Evolutionary conservation across 2,888 invertebrate genomes (phyloP), one percentile per base, ranked within the genome.

Genomic region (Leucophenga montana): DNA sequence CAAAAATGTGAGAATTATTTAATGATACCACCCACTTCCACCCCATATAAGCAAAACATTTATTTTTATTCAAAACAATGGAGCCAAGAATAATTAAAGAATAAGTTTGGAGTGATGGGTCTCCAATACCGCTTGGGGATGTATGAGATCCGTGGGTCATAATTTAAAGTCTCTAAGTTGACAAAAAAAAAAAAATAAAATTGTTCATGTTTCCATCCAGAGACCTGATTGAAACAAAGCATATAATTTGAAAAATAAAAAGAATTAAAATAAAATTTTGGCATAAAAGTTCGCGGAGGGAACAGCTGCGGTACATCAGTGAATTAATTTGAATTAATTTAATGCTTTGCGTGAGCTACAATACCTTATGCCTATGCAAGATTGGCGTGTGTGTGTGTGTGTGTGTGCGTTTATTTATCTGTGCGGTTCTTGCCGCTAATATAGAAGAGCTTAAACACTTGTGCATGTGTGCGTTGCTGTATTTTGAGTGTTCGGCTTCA

Each of bases 261-360:
- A 39, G 27, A 27, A 27, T 27, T 79, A 79, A 83, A 82, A 79
- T 77, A 77, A 78, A 75, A 83, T 74, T 84, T 74, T 77, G 79
- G 84, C 84, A 82, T 82, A 83, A 82, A 84, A 83, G 78, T 83
- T 78, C 73, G 83, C 50, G 44, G 18, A 18, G 48, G 33, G 78
- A 85, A 78, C 85, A 84, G 81, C 85, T 83, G 83, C 78, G 84
- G 75, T 84, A 79, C 84, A 67, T 44, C 20, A 84, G 83, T 84
- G 83, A 84, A 85, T 84, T 84, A 84, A 84, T 84, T 84, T 85
- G 83, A 83, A 83, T 83, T 83, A 84, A 83, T 84, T 83, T 83
- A 74, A 76, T 78, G 81, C 39, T 39, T 39, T 39, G 8, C 18
- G 78, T 66, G 73, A 75, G 69, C 72, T 62, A 27, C 27, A 27